Evolutionary conservation across 1,140 invertebrate genomes (phyloP).

Genomic region (Camponotus vicinus): DNA sequence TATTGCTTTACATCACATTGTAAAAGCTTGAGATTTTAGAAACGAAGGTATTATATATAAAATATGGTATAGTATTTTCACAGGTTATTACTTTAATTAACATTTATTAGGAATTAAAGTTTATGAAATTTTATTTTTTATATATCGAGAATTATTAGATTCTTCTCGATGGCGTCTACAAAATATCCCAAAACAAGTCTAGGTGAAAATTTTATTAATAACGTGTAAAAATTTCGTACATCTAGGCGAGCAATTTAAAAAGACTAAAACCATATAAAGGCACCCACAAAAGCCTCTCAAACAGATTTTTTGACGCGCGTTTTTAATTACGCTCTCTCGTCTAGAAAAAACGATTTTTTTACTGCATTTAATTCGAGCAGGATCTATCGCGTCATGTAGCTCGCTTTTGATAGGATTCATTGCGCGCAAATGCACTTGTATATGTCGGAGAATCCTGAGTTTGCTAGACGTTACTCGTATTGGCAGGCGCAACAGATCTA

Average conservation of each 20-base stretch:
- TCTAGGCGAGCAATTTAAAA: constrained; percentile 15
- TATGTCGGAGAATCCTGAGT: constrained; percentile 41
- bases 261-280: constrained; percentile 16
- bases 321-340: constrained; percentile 46
- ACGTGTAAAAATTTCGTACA: constrained; percentile 22
- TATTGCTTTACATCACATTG: not conserved
- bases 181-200: not conserved
- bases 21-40: not conserved
- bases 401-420: constrained; percentile 52
- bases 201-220: constrained; percentile 40
- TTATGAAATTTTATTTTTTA: constrained; percentile 2
- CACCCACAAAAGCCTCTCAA: constrained; percentile 18
- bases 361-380: constrained; percentile 29
- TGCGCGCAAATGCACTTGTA: constrained; percentile 34
- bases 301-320: constrained; percentile 12
- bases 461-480: constrained; percentile 32
- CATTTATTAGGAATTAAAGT: not conserved
- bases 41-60: not conserved
- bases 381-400: constrained; percentile 29
- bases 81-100: not conserved
- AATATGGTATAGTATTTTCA: not conserved
- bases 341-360: constrained; percentile 52
- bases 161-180: not conserved
- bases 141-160: not conserved
- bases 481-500: constrained; percentile 25